Evolutionary conservation across 1,140 invertebrate species (phyloP), one percentile per base, ranked within the genome.

Genomic region (Trigoniulus corallinus): DNA sequence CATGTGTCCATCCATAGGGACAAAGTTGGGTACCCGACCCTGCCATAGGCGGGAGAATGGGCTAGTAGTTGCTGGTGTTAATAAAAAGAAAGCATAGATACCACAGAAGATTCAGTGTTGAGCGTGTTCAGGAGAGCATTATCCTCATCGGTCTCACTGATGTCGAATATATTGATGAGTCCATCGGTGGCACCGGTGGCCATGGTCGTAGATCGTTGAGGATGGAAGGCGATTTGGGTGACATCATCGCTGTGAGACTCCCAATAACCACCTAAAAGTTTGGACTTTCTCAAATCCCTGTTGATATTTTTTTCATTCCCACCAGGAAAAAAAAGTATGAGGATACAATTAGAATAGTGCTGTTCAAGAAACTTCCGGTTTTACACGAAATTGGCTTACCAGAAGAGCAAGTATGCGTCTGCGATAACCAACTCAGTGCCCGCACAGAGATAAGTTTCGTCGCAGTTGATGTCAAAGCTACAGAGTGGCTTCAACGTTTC

Each of bases 171-270:
- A 68, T 92, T 93, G 0, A 93, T 76, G 1, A 93, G 68, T 0
- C 88, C 87, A 69, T 94, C 88, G 0, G 78, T 76, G 21, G 84
- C 81, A 0, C 84, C 84, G 0, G 81, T 78, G 41, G 78, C 74
- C 42, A 94, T 60, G 20, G 72, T 65, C 63, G 86, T 75, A 10
- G 72, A 63, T 61, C 82, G 76, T n/a, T 56, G 66, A 37, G 78
- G 71, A 71, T 89, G 81, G 66, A 93, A 95, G 57, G 74, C 69
- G 0, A 81, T 79, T 62, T 81, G 73, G 26, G 84, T 85, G 12
- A 93, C 74, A 64, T 89, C 86, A 67, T 88, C 84, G 53, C 77
- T 76, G 59, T 91, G 86, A 24, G 79, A 82, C 58, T 91, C 80
- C 77, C 80, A 83, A 63, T 91, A 94, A 10, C 79, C 82, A 2